phyloP scores from a whole-genome alignment of 2,113 vertebrate genomes.

The Muntiacus muntjak region DNA sequence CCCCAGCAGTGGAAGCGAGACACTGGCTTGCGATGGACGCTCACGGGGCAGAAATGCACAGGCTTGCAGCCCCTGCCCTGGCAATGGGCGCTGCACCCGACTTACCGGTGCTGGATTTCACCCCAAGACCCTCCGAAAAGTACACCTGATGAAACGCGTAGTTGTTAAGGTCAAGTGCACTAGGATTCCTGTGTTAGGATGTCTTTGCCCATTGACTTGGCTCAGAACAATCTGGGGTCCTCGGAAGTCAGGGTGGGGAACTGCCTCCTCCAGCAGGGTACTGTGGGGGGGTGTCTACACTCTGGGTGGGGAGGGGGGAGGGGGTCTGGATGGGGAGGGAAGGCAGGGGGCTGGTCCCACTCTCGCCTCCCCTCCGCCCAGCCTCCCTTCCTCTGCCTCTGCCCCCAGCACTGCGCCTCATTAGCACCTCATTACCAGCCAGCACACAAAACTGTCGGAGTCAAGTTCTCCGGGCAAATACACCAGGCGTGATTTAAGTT shows the following conservation, averaged over 20 bases:
- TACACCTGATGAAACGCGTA: background rate
- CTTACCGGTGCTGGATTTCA: background rate
- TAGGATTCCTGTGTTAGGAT: background rate
- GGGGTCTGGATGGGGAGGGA: background rate
- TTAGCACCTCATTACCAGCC: conserved; percentile 30
- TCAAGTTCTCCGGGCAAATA: background rate
- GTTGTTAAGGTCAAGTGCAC: background rate
- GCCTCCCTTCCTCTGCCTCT: background rate
- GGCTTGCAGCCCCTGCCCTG: background rate
- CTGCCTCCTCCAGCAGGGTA: fast-evolving
- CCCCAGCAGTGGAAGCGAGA: fast-evolving
- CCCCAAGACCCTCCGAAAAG: background rate
- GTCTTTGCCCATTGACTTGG: background rate
- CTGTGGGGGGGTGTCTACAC: background rate
- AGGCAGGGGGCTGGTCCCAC: background rate
- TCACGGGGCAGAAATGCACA: fast-evolving
- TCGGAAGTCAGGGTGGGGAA: background rate
- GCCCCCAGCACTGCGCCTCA: background rate
- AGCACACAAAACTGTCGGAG: background rate
- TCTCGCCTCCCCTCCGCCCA: background rate
- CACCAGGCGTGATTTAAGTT: background rate
- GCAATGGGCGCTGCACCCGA: background rate
- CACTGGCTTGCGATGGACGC: fast-evolving
- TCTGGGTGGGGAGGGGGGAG: fast-evolving
- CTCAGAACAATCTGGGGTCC: fast-evolving